Conservation (phyloP, 2,113 vertebrate species). For the Limnothrissa miodon region DNA sequence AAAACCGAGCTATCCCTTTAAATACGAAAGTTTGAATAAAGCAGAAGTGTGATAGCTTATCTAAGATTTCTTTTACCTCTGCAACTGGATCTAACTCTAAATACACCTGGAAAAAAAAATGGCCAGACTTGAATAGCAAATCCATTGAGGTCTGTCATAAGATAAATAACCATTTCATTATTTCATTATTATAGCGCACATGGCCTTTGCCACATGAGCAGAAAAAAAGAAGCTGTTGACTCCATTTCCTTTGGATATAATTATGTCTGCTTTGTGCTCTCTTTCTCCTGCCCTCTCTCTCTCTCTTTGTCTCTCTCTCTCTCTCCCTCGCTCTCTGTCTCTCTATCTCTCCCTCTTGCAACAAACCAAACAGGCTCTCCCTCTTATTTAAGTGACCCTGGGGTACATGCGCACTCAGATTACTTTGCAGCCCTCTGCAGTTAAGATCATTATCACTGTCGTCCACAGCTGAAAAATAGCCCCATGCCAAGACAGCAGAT, state of each 20-base stretch:
- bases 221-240: neutral
- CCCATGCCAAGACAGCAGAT: neutral
- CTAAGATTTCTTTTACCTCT: neutral
- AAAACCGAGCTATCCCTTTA: too few species aligned
- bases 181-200: neutral
- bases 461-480: neutral
- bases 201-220: neutral
- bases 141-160: neutral
- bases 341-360: neutral
- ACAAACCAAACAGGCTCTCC: slow-evolving; percentile 4
- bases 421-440: slow-evolving; percentile 5
- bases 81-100: neutral
- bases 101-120: neutral
- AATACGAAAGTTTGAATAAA: too few species aligned
- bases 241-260: neutral
- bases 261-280: neutral
- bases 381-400: neutral
- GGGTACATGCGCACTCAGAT: slow-evolving; percentile 3
- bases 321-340: slow-evolving; percentile 2
- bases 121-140: neutral
- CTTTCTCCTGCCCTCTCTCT: neutral
- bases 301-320: slow-evolving; percentile 4
- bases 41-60: neutral
- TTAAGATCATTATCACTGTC: neutral
- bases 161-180: neutral